phyloP scores from a whole-genome alignment of 2,113 vertebrate species.

The Chaetodon auriga region DNA sequence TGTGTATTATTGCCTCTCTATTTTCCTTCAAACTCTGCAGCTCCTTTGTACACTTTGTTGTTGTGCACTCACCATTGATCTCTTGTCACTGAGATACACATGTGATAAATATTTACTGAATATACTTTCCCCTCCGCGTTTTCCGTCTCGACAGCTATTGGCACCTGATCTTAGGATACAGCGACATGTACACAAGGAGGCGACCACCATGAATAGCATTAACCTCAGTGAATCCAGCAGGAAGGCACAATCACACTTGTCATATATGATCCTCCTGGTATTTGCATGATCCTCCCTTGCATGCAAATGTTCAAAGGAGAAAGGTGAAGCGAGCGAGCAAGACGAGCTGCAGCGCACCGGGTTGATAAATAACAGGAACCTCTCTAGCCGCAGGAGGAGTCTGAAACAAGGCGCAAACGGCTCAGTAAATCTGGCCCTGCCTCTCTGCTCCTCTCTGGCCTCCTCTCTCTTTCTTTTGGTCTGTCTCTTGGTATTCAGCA shows the following conservation, averaged over 20 bases:
- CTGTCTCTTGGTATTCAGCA: constrained; percentile 73
- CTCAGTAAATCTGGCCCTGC: constrained; percentile 45
- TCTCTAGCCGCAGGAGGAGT: constrained; percentile 28
- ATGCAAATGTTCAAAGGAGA: constrained; percentile 21
- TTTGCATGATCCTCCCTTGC: constrained; percentile 16
- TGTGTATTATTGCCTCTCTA: neutral
- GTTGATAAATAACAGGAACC: constrained; percentile 50
- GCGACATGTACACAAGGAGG: neutral
- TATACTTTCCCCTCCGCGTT: neutral
- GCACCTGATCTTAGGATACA: neutral
- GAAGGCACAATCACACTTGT: neutral
- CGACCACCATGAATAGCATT: neutral
- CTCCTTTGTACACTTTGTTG: neutral
- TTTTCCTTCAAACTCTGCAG: constrained; percentile 3
- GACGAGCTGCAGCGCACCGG: constrained; percentile 7
- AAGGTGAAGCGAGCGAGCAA: neutral
- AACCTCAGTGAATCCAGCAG: neutral
- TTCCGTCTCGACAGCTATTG: neutral
- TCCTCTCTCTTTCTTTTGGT: constrained; percentile 16
- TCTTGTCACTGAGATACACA: neutral
- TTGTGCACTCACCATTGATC: neutral
- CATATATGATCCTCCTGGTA: neutral
- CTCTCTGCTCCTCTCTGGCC: constrained; percentile 29
- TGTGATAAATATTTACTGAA: neutral
- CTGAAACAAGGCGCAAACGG: constrained; percentile 54